Percentiles rank a stretch among this genome's conserved stretches.
These are phyloP conservation scores for Etheostoma nigrum DNA, from an alignment of 2,797 vertebrate genomes.

Conservation along the genomic window DNA sequence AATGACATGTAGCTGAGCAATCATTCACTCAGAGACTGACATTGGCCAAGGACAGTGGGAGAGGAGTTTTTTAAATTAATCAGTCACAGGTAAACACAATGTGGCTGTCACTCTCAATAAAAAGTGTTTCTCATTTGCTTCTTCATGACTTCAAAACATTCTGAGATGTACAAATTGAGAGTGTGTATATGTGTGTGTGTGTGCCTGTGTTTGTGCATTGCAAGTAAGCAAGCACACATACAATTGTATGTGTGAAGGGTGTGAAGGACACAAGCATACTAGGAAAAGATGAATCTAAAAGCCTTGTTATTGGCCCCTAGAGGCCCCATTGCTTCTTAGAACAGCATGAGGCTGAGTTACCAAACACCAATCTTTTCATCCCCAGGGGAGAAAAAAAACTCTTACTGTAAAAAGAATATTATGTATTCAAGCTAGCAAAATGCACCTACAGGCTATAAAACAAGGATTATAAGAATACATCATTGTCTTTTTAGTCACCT, in stretches of 20 bases:
- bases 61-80: slow-evolving; percentile 54
- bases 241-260: slow-evolving; percentile 16
- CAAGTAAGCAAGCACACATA: background rate
- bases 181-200: slow-evolving; percentile 13
- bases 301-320: background rate
- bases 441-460: background rate
- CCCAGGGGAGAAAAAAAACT: background rate
- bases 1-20: slow-evolving; percentile 54
- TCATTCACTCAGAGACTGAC: slow-evolving; percentile 55
- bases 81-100: slow-evolving; percentile 29
- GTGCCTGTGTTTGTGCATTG: background rate
- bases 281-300: background rate
- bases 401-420: background rate
- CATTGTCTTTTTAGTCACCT: background rate
- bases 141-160: slow-evolving; percentile 9
- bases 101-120: slow-evolving; percentile 31
- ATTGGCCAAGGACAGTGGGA: slow-evolving; percentile 60
- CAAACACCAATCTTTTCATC: slow-evolving; percentile 20
- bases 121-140: background rate
- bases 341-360: slow-evolving; percentile 1
- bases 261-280: slow-evolving; percentile 1
- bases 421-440: slow-evolving; percentile 7
- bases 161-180: background rate
- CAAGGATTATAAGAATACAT: background rate
- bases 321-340: background rate